A percentile compares a stretch with the other conserved stretches of the same genome.
These are phyloP conservation scores for Hyperoodon ampullatus DNA, from an alignment of 2,113 vertebrate genomes.

Conservation along the genomic window DNA sequence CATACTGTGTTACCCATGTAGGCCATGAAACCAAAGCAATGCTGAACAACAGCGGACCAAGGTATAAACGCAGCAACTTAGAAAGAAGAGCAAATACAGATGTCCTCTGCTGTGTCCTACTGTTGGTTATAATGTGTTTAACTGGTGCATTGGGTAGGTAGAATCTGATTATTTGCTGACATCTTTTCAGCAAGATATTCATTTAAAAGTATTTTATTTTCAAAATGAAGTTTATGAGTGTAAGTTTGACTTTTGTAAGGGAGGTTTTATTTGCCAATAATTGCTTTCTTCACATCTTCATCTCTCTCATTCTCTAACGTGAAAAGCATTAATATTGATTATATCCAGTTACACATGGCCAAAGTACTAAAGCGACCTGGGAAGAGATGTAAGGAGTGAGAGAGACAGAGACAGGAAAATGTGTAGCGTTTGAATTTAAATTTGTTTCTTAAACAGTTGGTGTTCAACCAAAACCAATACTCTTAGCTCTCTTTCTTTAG, in stretches of 20 bases:
- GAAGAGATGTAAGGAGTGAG: not conserved
- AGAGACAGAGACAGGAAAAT: not conserved
- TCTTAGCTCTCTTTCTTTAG: not conserved
- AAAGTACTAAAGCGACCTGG: not conserved
- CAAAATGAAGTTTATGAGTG: constrained; percentile 21
- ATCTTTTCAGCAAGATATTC: not conserved
- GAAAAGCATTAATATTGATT: not conserved
- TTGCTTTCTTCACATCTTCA: not conserved
- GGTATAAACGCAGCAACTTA: constrained; percentile 94
- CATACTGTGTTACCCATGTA: constrained; percentile 61
- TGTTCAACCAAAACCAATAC: not conserved
- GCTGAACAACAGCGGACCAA: constrained; percentile 95
- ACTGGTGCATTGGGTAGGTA: constrained; percentile 90
- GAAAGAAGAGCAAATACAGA: constrained; percentile 93
- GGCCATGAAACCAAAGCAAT: constrained; percentile 99
- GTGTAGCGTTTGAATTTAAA: not conserved
- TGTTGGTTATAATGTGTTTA: constrained; percentile 94
- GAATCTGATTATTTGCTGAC: not conserved
- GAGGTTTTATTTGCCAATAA: not conserved
- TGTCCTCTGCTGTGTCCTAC: constrained; percentile 94
- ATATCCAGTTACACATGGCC: not conserved
- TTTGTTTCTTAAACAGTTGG: not conserved
- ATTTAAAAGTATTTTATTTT: not conserved
- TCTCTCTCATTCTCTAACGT: not conserved
- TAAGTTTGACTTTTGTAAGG: not conserved